These are phyloP conservation scores for Drosophila busckii DNA, from an alignment of 1,140 invertebrate species.

Conservation along the genomic window DNA sequence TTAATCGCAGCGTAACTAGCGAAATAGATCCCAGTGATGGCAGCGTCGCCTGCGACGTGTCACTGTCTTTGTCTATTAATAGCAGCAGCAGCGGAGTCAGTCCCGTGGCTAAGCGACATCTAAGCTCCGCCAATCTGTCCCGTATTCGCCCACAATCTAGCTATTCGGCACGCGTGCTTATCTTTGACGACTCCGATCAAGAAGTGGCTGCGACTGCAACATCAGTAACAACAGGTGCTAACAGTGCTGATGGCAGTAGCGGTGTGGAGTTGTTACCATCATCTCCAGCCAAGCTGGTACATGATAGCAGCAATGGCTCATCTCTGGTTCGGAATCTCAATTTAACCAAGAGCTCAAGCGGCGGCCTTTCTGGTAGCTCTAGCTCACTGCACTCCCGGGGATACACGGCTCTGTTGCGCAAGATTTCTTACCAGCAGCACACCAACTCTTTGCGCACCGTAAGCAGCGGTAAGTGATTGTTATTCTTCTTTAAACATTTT, in stretches of 20 bases:
- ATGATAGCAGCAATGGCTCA: conserved; percentile 43
- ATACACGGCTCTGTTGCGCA: conserved; percentile 61
- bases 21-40: conserved; percentile 45
- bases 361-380: conserved; percentile 64
- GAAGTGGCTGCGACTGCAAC: conserved; percentile 43
- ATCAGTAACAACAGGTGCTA: conserved; percentile 27
- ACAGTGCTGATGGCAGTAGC: conserved; percentile 24
- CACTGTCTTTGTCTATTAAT: conserved; percentile 30
- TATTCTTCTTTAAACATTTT: background rate
- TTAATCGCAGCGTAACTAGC: conserved; percentile 52
- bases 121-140: conserved; percentile 57
- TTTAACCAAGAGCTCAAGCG: conserved; percentile 73
- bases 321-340: conserved; percentile 67
- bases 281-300: conserved; percentile 58
- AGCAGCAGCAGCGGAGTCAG: conserved; percentile 51
- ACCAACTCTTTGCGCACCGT: conserved; percentile 66
- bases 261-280: conserved; percentile 59
- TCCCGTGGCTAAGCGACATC: conserved; percentile 63
- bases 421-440: conserved; percentile 76
- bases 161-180: conserved; percentile 70
- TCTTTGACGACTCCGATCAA: conserved; percentile 75
- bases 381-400: conserved; percentile 59
- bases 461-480: conserved; percentile 50
- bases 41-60: conserved; percentile 37
- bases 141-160: conserved; percentile 72